These are phyloP conservation scores for Cherax quadricarinatus DNA, from an alignment of 1,140 invertebrate genomes.

Conservation along the genomic window DNA sequence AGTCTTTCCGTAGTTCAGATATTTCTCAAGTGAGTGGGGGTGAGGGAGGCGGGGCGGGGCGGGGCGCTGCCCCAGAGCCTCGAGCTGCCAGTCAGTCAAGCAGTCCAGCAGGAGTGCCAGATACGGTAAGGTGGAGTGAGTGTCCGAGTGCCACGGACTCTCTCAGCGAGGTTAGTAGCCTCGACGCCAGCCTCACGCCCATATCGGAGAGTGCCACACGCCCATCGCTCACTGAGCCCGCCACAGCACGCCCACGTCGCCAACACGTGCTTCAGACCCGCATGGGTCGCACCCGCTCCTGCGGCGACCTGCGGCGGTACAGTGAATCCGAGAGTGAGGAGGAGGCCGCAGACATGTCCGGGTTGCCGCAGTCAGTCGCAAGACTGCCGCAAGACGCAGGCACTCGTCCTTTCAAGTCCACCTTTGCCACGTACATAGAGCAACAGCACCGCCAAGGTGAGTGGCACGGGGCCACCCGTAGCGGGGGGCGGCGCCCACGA, in stretches of 20 bases:
- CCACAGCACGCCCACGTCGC: slow-evolving; percentile 12
- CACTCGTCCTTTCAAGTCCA: slow-evolving; percentile 6
- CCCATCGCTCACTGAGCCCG: not conserved
- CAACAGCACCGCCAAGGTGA: not conserved
- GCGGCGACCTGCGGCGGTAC: slow-evolving; percentile 49
- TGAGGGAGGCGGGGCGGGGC: slow-evolving; percentile 55
- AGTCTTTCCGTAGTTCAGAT: slow-evolving; percentile 45
- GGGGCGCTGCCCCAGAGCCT: slow-evolving; percentile 22
- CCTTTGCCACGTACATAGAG: slow-evolving; percentile 16
- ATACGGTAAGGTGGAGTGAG: slow-evolving; percentile 51
- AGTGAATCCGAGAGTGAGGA: slow-evolving; percentile 55
- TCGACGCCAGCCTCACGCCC: slow-evolving; percentile 37
- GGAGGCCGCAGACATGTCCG: slow-evolving; percentile 37
- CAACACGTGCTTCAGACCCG: slow-evolving; percentile 30
- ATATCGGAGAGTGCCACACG: slow-evolving; percentile 39
- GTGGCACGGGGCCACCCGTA: too few relatives aligned
- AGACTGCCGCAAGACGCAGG: not conserved
- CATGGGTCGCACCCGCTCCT: slow-evolving; percentile 38
- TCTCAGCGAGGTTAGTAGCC: slow-evolving; percentile 49
- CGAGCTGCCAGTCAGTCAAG: slow-evolving; percentile 38
- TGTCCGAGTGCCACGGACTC: slow-evolving; percentile 52
- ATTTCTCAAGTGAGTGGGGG: slow-evolving; percentile 32
- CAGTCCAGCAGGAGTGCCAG: slow-evolving; percentile 57
- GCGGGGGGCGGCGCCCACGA: not conserved
- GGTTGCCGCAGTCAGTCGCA: slow-evolving; percentile 11